Evolutionary conservation across 1,140 invertebrate species (phyloP).

Genomic region (Bemisia tabaci): DNA sequence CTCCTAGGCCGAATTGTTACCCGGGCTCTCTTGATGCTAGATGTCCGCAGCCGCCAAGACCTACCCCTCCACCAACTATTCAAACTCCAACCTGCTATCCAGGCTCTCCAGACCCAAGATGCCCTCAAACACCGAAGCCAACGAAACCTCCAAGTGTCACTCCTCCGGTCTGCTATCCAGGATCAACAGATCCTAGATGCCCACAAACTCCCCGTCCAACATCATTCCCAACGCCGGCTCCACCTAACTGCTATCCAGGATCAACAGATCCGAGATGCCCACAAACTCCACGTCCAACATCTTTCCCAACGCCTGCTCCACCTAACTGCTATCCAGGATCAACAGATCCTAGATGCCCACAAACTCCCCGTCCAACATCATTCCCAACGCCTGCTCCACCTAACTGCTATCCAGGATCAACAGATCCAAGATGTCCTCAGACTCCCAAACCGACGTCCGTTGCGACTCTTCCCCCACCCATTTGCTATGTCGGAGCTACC

Average conservation of each 20-base stretch:
- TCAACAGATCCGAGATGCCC: slow-evolving; percentile 27
- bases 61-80: slow-evolving; percentile 18
- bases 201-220: slow-evolving; percentile 17
- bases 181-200: slow-evolving; percentile 28
- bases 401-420: slow-evolving; percentile 28
- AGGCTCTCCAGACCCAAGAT: slow-evolving; percentile 35
- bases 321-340: slow-evolving; percentile 26
- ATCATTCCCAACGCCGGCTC: slow-evolving; percentile 16
- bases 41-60: slow-evolving; percentile 23
- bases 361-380: slow-evolving; percentile 23
- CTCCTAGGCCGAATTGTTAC: slow-evolving; percentile 29
- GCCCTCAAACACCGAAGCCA: slow-evolving; percentile 27
- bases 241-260: slow-evolving; percentile 26
- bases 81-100: slow-evolving; percentile 29
- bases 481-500: slow-evolving; percentile 27
- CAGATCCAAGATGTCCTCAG: slow-evolving; percentile 29
- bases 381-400: slow-evolving; percentile 18
- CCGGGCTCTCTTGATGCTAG: slow-evolving; percentile 34
- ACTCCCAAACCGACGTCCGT: slow-evolving; percentile 16
- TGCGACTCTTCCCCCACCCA: slow-evolving; percentile 8
- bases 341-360: slow-evolving; percentile 28
- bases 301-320: slow-evolving; percentile 19
- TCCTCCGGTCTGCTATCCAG: slow-evolving; percentile 21
- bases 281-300: slow-evolving; percentile 16
- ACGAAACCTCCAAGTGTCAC: slow-evolving; percentile 13